Conservation (phyloP, 2,888 invertebrate species). For the Deroplatys truncata region DNA sequence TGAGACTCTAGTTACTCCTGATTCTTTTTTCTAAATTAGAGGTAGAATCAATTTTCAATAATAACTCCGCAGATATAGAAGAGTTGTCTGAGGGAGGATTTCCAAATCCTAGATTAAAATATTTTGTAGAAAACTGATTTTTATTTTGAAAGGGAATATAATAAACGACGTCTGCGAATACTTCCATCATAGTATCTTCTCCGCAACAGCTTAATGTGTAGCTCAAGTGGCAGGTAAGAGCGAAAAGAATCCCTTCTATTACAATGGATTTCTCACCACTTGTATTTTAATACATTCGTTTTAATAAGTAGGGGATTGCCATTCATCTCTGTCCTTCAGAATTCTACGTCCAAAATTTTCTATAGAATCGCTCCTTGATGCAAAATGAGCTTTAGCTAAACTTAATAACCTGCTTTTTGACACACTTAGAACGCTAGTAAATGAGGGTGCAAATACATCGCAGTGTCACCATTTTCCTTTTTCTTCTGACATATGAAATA, state of each 20-base stretch:
- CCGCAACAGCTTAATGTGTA: background rate
- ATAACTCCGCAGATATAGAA: background rate
- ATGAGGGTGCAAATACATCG: no score
- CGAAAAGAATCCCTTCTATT: background rate
- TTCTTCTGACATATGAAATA: no score
- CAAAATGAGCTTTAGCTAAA: no score
- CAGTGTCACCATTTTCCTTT: no score
- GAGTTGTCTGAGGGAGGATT: background rate
- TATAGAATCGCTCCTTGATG: no score
- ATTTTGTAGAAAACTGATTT: background rate
- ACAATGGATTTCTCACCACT: background rate
- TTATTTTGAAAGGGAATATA: no score
- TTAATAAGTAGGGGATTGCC: no score
- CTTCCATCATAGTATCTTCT: background rate
- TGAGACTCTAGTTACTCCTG: background rate
- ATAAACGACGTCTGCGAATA: background rate
- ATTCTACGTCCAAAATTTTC: no score
- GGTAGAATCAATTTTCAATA: background rate
- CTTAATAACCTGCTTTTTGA: no score
- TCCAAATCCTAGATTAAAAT: background rate
- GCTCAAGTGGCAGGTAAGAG: background rate
- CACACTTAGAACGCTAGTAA: no score
- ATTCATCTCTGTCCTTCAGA: no score
- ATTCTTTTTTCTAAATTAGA: background rate
- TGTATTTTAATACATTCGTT: no score